Evolutionary conservation across 2,888 invertebrate genomes (phyloP), one percentile per base, ranked within the genome.

Genomic region (Bedellia somnulentella): DNA sequence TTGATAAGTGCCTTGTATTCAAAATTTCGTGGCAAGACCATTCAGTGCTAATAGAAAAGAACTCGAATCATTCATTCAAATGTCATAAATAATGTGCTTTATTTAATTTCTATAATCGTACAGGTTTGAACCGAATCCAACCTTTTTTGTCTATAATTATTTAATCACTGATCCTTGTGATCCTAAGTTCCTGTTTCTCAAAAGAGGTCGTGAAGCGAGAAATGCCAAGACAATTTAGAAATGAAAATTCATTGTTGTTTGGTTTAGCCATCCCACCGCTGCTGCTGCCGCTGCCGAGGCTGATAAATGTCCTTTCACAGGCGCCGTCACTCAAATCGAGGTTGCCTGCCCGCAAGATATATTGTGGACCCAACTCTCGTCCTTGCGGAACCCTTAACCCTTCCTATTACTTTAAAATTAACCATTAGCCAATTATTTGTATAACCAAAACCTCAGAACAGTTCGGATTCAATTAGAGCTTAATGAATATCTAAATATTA

Each of bases 221-320:
- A 66, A 67, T 57, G 51, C 52, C 44, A 54, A 60, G 66, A 73
- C 62, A 67, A 75, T 71, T 73, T 68, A 68, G 70, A 70, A 71
- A 75, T 75, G 66, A 64, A 62, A 64, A 73, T 71, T 68, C 71
- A 71, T 70, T 70, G 73, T 67, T 71, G 70, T 71, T 73, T 70
- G 70, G 68, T 70, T 67, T 66, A 67, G 61, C 61, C 67, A 66
- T 66, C 63, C 68, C 68, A 67, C 67, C 68, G 66, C 67, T 67
- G 71, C n/a, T n/a, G 68, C 66, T 66, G 63, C 68, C 68, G 67
- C 67, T 68, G 66, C 67, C 66, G 71, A 70, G 67, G 56, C 70
- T 70, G 73, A 75, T 71, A 67, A 71, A 73, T 75, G 70, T 67
- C 70, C 73, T 64, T 67, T 75, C 71, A 70, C 64, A 61, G 66